Evolutionary conservation across 2,113 vertebrate genomes (phyloP).

Genomic region (Equus quagga): DNA sequence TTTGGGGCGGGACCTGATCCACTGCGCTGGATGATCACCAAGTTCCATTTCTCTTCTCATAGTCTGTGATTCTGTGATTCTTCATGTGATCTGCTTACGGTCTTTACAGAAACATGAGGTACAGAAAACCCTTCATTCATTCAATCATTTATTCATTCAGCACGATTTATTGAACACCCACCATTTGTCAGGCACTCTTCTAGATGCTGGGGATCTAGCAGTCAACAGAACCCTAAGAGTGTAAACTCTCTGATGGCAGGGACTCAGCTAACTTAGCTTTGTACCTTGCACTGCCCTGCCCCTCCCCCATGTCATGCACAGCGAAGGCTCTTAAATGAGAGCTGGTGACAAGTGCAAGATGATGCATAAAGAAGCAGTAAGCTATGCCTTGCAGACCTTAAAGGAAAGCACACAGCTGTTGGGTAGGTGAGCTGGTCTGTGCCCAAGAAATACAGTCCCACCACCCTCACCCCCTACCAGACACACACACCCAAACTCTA

Average conservation of each 20-base stretch:
- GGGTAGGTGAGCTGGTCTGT: neutral
- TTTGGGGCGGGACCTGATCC: neutral
- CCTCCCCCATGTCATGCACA: neutral
- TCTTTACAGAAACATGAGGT: constrained; percentile 5
- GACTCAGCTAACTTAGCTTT: neutral
- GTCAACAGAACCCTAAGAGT: neutral
- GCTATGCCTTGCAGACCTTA: neutral
- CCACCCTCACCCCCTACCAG: neutral
- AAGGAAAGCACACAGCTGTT: neutral
- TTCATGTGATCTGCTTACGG: neutral
- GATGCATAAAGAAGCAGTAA: neutral
- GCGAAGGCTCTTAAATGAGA: neutral
- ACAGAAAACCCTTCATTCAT: neutral
- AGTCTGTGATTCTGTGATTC: neutral
- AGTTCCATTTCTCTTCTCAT: neutral
- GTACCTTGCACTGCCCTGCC: neutral
- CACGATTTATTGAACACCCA: neutral
- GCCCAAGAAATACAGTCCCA: neutral
- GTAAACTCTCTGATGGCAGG: neutral
- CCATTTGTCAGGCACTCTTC: neutral
- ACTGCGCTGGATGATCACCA: neutral
- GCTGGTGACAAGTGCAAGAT: neutral
- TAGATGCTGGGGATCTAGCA: neutral
- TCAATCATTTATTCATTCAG: neutral
- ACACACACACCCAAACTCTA: neutral